Percentiles rank a stretch among this genome's conserved stretches.
These are phyloP conservation scores for Rhodeus uyekii DNA, from an alignment of 2,797 vertebrate genomes.

Conservation along the genomic window DNA sequence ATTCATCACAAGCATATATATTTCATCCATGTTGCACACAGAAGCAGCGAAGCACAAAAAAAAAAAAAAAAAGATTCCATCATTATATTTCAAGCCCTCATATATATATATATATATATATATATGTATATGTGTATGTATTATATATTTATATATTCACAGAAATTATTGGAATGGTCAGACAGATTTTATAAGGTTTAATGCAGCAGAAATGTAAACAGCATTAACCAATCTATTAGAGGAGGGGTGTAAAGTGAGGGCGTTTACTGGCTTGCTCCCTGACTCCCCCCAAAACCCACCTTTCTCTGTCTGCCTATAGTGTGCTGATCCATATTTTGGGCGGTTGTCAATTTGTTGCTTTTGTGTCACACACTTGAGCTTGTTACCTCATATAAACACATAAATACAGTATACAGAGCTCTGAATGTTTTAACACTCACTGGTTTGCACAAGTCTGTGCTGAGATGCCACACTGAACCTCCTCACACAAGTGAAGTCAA, in stretches of 20 bases:
- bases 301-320: slow-evolving; percentile 71
- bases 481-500: slow-evolving; percentile 81
- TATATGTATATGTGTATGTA: not conserved
- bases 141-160: not conserved
- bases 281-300: slow-evolving; percentile 71
- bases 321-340: slow-evolving; percentile 69
- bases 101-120: not conserved
- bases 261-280: slow-evolving; percentile 71
- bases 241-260: slow-evolving; percentile 72
- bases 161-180: not conserved
- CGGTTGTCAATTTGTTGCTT: slow-evolving; percentile 56
- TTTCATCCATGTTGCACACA: slow-evolving; percentile 25
- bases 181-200: slow-evolving; percentile 65
- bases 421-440: slow-evolving; percentile 52
- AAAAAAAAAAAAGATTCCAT: slow-evolving; percentile 23
- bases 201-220: slow-evolving; percentile 78
- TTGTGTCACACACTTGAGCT: slow-evolving; percentile 1
- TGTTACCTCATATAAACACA: slow-evolving; percentile 63
- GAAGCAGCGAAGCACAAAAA: slow-evolving; percentile 8
- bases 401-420: slow-evolving; percentile 57
- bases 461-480: slow-evolving; percentile 90
- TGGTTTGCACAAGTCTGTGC: slow-evolving; percentile 68
- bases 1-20: slow-evolving; percentile 41
- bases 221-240: slow-evolving; percentile 83
- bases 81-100: not conserved